Base-by-base conservation (phyloP, 1,140 invertebrate species). In the Neoseiulus cucumeris region DNA sequence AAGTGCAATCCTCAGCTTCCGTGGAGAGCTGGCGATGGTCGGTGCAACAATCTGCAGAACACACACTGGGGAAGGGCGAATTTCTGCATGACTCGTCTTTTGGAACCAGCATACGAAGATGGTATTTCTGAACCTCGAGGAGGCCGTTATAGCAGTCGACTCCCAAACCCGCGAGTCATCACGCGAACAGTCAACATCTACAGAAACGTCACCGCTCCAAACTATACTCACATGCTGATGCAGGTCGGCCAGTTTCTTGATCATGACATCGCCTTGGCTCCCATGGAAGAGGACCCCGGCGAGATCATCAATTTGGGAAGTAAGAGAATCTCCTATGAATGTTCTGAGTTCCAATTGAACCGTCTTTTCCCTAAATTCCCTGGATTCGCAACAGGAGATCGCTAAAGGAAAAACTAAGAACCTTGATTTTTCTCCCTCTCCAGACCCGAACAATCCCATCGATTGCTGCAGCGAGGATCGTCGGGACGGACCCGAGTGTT, bases 31-130 rank as follows among this genome's bases (percentile, higher is more conserved):
- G 77, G 82, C 18, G 84, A 89, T 69, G 89, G 89, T 0, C 82
- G 80, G 33, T 92, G 90, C 73, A 92, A 92, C 73, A 90, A 87
- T 74, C 72, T 84, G 18, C 66, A 79, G 7, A 75, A 86, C 69
- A 81, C 83, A 4, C 75, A 76, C 1, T 87, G 80, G 77, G 91
- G 89, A 0, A 81, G 72, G 66, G 70, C 79, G 17, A 70, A 71
- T 17, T 72, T 69, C 28, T 72, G 76, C 45, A 75, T 78, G 65
- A 79, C 79, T 64, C 74, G 85, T 66, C 73, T 87, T 41, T 71
- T 87, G 41, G 79, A 80, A 64, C 79, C 85, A 1, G 78, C 76
- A 70, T 87, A 86, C 72, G 76, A 78, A 45, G 83, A 87, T 72
- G 83, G 83, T 74, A 73, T 71, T 70, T 22, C 28, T 5, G 33